These are phyloP conservation scores for Aporrectodea caliginosa DNA, from an alignment of 1,140 invertebrate species.

Conservation along the genomic window DNA sequence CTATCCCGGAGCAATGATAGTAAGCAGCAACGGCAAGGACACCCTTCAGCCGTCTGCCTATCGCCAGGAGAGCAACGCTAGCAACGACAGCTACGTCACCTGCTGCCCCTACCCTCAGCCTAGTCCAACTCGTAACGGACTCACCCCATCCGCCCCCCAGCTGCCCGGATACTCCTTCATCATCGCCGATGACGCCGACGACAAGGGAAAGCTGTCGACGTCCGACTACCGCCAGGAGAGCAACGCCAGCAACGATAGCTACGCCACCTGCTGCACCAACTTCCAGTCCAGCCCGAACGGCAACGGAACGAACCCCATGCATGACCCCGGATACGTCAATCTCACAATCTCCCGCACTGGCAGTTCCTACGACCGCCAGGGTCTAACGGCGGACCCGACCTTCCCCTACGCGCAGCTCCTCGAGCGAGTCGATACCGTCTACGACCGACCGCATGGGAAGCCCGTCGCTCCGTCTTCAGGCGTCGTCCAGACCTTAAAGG, in stretches of 20 bases:
- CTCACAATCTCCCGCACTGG: background rate
- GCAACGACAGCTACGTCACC: conserved; percentile 1
- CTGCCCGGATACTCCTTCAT: background rate
- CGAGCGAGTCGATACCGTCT: too few species aligned
- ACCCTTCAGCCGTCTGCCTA: background rate
- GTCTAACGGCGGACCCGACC: too few species aligned
- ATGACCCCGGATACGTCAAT: background rate
- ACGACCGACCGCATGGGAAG: too few species aligned
- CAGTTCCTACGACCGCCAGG: background rate
- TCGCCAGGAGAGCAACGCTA: background rate
- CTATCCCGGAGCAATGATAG: background rate
- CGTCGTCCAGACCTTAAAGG: background rate
- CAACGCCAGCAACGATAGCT: background rate
- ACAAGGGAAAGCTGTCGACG: background rate
- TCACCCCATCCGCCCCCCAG: background rate
- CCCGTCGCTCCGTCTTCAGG: too few species aligned
- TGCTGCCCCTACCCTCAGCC: background rate
- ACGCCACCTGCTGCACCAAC: background rate
- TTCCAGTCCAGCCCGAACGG: background rate
- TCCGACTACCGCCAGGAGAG: background rate
- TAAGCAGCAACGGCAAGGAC: background rate
- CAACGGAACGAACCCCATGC: background rate
- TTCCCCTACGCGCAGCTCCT: too few species aligned
- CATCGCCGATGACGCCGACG: background rate
- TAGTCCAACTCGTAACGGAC: background rate